phyloP scores from a whole-genome alignment of 2,797 vertebrate genomes.

The Neomorphus geoffroyi region DNA sequence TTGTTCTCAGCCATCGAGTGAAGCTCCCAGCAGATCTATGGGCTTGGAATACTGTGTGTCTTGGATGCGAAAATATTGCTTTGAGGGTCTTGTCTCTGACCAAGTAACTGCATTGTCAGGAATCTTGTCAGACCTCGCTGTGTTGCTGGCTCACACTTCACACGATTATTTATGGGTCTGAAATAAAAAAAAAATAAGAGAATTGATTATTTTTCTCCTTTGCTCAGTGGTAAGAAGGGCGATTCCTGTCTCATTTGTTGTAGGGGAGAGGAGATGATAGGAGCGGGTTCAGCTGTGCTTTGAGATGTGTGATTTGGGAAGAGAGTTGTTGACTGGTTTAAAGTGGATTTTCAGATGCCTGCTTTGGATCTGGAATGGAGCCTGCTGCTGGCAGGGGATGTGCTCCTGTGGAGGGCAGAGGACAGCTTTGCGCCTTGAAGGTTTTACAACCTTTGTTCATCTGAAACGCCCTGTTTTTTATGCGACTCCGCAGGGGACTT shows the following conservation, averaged over 20 bases:
- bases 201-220: not conserved
- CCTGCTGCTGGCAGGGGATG: not conserved
- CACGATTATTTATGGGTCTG: not conserved
- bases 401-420: not conserved
- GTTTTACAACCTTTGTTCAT: not conserved
- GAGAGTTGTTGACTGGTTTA: not conserved
- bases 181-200: not conserved
- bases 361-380: not conserved
- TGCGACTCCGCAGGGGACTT: not conserved
- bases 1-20: not conserved
- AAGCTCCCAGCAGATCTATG: not conserved
- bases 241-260: not conserved
- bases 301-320: not conserved
- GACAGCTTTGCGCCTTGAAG: constrained; percentile 32
- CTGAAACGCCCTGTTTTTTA: not conserved
- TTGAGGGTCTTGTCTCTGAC: not conserved
- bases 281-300: not conserved
- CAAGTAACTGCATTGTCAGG: not conserved
- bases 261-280: not conserved
- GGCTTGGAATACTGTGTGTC: not conserved
- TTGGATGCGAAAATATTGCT: not conserved
- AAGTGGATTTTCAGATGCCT: not conserved
- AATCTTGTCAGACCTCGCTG: not conserved
- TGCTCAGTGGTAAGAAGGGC: not conserved
- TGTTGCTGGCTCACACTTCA: not conserved